Base-by-base conservation (phyloP, 2,797 vertebrate genomes). In the Oreochromis grahami region DNA sequence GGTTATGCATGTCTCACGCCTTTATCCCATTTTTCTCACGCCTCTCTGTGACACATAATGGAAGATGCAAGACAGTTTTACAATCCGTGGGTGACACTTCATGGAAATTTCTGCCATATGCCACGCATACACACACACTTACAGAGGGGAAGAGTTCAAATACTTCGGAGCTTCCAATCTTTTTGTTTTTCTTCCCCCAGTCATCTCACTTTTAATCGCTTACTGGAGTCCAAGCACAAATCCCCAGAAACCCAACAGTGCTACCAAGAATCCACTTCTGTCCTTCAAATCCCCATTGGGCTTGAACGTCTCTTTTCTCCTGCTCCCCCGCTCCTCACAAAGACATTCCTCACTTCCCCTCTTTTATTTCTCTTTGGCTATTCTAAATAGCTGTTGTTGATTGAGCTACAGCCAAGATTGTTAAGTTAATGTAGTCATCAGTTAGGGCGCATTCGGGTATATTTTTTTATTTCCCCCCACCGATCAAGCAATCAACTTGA, bases 191-290 rank as follows among this genome's bases (percentile, higher is more conserved):
- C 29, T 77, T 76, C 83, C 83, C 76, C 13, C 24, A 7, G 32
- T 82, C 60, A 74, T 82, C 63, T 34, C 43, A 36, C 45, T 72
- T 78, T 68, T 74, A 51, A 41, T 50, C 1, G 5, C 17, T 32
- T n/a, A n/a, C 26, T 74, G 45, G 45, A 68, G 70, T 82, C 79
- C 55, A 81, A 92, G 86, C 78, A 41, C 34, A 80, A 79, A 90
- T 87, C 92, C 92, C 90, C 77, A 92, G 93, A 91, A 92, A 93
- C 89, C 19, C 7, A 90, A 87, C 81, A 19, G 84, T 7, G 60
- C 81, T 68, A 51, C 84, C 84, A 94, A 90, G 92, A 95, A 95
- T 95, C 88, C 91, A 87, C 91, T 91, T 88, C 79, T 86, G 79
- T 88, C 70, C 72, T 82, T 89, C 15, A 78, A 84, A 83, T 77